Evolutionary conservation across 2,888 invertebrate genomes (phyloP).

Genomic region (Leptothorax acervorum): DNA sequence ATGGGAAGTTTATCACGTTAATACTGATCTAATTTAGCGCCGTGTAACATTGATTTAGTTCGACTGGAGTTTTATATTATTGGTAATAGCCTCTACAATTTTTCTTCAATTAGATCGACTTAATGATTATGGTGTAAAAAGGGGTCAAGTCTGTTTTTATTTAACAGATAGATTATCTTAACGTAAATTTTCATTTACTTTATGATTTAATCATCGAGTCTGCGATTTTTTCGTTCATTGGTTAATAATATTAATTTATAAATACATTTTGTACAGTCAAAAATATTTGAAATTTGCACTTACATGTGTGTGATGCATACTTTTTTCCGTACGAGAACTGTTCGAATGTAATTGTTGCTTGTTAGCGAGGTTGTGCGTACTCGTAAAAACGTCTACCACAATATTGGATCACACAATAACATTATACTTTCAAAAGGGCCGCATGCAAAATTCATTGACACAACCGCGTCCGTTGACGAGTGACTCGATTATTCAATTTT

Average conservation of each 20-base stretch:
- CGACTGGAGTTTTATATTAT: conserved; percentile 10
- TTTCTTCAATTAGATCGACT: background rate
- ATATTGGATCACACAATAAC: conserved; percentile 55
- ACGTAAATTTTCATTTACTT: background rate
- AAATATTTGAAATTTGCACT: conserved; percentile 20
- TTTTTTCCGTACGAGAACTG: background rate
- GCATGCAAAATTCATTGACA: conserved; percentile 56
- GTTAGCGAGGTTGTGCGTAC: conserved; percentile 45
- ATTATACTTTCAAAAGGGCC: conserved; percentile 56
- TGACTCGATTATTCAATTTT: conserved; percentile 57
- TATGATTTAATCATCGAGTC: background rate
- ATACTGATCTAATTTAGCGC: conserved; percentile 48
- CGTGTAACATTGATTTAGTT: conserved; percentile 48
- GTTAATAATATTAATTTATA: conserved; percentile 13
- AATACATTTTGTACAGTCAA: background rate
- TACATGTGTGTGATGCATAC: background rate
- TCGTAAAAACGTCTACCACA: conserved; percentile 41
- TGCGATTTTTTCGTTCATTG: background rate
- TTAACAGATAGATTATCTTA: background rate
- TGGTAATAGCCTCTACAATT: background rate
- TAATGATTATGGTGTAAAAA: background rate
- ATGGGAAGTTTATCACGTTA: conserved; percentile 46
- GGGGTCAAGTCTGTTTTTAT: background rate
- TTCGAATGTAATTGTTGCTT: conserved; percentile 34
- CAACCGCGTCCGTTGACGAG: conserved; percentile 54